Conservation (phyloP, 2,113 vertebrate species). For the Gobius niger region DNA sequence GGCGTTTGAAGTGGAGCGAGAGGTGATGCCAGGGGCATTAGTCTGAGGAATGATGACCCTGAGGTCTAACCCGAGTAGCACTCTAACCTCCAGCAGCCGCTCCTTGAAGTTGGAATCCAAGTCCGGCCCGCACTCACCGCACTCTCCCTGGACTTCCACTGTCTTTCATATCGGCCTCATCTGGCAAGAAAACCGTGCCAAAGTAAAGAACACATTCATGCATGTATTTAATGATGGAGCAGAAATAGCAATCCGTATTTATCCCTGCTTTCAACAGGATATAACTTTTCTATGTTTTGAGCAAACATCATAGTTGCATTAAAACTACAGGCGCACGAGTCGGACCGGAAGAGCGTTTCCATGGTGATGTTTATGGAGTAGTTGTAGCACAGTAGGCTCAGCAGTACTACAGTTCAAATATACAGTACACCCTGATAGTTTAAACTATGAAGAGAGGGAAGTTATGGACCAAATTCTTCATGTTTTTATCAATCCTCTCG, state of each 20-base stretch:
- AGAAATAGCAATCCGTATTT: constrained; percentile 10
- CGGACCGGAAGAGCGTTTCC: not conserved
- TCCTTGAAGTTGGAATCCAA: constrained; percentile 64
- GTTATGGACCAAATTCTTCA: too few relatives aligned
- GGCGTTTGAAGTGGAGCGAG: constrained; percentile 81
- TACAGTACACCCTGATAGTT: constrained; percentile 15
- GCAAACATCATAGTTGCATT: constrained; percentile 6
- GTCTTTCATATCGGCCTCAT: constrained; percentile 31
- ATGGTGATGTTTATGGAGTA: constrained; percentile 5
- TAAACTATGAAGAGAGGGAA: not conserved
- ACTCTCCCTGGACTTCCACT: constrained; percentile 21
- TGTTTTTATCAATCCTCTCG: too few relatives aligned
- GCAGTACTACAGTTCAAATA: constrained; percentile 27
- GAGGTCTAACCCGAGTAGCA: constrained; percentile 78
- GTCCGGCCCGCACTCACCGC: constrained; percentile 29
- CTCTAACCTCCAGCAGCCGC: constrained; percentile 65
- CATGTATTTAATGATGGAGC: constrained; percentile 8
- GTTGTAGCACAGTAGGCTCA: constrained; percentile 1
- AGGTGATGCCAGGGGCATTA: constrained; percentile 79
- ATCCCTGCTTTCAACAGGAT: constrained; percentile 12
- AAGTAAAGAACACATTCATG: constrained; percentile 9
- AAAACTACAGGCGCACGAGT: constrained; percentile 9
- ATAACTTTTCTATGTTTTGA: constrained; percentile 13
- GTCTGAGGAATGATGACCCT: constrained; percentile 79
- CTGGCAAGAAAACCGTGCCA: constrained; percentile 23